Conservation (phyloP, 2,113 vertebrate species). For the Pao palembangensis region DNA sequence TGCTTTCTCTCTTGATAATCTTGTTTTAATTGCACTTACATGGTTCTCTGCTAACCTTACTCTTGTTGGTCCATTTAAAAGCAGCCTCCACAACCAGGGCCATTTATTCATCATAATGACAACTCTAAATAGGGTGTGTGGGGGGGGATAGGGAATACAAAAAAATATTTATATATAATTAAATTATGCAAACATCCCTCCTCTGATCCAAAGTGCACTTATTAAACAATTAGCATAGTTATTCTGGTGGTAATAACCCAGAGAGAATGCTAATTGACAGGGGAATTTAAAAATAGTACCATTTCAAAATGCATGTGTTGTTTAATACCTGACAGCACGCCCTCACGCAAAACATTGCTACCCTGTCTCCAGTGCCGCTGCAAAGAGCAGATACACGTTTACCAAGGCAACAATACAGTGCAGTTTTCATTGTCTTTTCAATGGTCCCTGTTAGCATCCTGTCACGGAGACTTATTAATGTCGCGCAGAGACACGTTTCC, state of each 20-base stretch:
- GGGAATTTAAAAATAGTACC: conserved; percentile 49
- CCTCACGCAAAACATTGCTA: conserved; percentile 14
- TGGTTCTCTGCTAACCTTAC: conserved; percentile 15
- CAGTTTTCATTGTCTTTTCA: neutral
- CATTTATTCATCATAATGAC: conserved; percentile 55
- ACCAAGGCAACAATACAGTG: neutral
- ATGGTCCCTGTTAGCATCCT: neutral
- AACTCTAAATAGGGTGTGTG: conserved; percentile 61
- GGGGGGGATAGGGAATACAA: too few species aligned
- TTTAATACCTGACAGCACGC: conserved; percentile 24
- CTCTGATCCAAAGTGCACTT: conserved; percentile 69
- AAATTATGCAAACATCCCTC: conserved; percentile 53
- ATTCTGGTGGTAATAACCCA: conserved; percentile 57
- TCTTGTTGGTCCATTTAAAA: conserved; percentile 48
- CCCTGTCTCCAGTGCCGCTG: neutral
- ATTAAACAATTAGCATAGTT: conserved; percentile 71
- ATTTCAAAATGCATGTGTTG: conserved; percentile 18
- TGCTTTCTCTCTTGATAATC: conserved; percentile 47
- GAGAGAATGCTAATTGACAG: conserved; percentile 33
- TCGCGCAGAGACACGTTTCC: neutral
- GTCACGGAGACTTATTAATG: conserved; percentile 14
- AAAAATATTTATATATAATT: conserved; percentile 56
- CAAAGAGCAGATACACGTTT: conserved; percentile 9
- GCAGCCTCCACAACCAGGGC: conserved; percentile 31
- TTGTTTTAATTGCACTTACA: conserved; percentile 55